Evolutionary conservation across 2,113 vertebrate genomes (phyloP).

Genomic region (Ciconia boyciana): DNA sequence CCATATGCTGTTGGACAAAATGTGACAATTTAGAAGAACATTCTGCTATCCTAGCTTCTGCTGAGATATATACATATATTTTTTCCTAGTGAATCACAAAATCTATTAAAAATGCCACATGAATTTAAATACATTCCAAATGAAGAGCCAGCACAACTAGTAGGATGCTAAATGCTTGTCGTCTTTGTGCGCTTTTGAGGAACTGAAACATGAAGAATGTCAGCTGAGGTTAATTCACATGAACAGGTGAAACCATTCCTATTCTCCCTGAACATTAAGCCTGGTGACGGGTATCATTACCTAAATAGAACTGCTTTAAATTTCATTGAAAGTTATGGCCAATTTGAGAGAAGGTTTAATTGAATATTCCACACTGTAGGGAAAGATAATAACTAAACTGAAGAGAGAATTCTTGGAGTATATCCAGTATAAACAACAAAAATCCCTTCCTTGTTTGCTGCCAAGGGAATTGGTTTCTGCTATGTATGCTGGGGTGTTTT

Average conservation of each 20-base stretch:
- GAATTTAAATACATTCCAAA: not conserved
- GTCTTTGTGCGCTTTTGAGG: not conserved
- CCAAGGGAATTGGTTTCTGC: conserved; percentile 39
- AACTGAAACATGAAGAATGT: not conserved
- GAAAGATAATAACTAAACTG: conserved; percentile 58
- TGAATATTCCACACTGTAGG: conserved; percentile 52
- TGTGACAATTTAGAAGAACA: not conserved
- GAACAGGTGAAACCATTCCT: conserved; percentile 29
- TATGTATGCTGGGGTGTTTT: conserved; percentile 13
- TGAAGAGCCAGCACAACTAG: not conserved
- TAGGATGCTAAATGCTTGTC: not conserved
- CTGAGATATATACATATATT: not conserved
- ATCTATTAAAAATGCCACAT: not conserved
- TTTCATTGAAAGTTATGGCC: conserved; percentile 56
- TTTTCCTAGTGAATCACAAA: not conserved
- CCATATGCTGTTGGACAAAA: not conserved
- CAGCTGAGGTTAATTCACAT: not conserved
- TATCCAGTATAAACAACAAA: conserved; percentile 54
- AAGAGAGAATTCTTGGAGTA: conserved; percentile 47
- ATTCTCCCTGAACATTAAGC: conserved; percentile 21
- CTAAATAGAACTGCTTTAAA: conserved; percentile 56
- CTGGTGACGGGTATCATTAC: conserved; percentile 35
- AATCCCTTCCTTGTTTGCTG: conserved; percentile 8
- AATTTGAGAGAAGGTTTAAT: conserved; percentile 70
- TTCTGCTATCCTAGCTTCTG: not conserved